Evolutionary conservation across 2,113 vertebrate genomes (phyloP).

Genomic region (Pseudois nayaur): DNA sequence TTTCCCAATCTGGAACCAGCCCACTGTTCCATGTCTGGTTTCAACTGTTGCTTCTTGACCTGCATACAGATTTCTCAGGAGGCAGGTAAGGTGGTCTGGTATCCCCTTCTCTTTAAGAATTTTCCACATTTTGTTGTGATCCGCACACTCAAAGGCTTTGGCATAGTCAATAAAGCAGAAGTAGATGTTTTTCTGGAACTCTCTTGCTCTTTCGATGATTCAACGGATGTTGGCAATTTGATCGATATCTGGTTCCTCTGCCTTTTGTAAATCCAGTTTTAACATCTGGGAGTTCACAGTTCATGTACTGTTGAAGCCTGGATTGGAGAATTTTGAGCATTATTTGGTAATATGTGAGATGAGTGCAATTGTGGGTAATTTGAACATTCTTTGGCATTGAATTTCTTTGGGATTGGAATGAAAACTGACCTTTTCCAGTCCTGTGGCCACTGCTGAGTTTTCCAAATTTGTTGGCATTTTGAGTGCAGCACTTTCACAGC

Average conservation of each 20-base stretch:
- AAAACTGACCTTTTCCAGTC: background rate
- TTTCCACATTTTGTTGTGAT: background rate
- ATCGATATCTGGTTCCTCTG: background rate
- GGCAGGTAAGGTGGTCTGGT: background rate
- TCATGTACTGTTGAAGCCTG: background rate
- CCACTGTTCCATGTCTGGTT: background rate
- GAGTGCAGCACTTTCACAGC: background rate
- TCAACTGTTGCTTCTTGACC: background rate
- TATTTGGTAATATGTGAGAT: background rate
- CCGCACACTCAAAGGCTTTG: background rate
- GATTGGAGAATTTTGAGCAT: background rate
- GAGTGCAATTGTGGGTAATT: background rate
- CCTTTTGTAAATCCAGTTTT: background rate
- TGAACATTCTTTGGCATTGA: background rate
- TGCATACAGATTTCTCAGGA: background rate
- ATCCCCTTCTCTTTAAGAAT: background rate
- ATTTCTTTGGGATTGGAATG: background rate
- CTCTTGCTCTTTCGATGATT: background rate
- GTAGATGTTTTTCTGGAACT: background rate
- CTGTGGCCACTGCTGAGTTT: background rate
- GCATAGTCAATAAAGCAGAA: background rate
- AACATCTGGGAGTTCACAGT: background rate
- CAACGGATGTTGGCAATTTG: background rate
- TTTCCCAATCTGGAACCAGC: background rate
- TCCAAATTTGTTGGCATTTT: background rate